phyloP scores from a whole-genome alignment of 2,888 invertebrate species.

The Archips xylosteana region DNA sequence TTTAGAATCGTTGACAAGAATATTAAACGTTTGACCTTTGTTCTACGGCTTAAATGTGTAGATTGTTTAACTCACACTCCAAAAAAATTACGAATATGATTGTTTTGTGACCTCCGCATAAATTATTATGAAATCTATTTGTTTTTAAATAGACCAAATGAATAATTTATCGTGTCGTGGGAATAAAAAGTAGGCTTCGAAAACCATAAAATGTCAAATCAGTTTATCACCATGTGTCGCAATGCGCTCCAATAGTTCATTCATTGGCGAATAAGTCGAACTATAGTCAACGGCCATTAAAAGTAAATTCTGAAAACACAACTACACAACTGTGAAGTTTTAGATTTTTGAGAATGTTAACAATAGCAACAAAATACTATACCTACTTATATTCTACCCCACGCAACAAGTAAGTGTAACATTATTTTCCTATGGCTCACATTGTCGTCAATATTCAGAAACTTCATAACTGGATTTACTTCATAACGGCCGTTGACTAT shows the following conservation, averaged over 20 bases:
- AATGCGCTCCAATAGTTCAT: background rate
- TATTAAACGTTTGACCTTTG: conserved; percentile 2
- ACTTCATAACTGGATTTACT: too few relatives aligned
- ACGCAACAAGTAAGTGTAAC: too few relatives aligned
- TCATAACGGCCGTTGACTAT: too few relatives aligned
- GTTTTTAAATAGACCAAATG: conserved; percentile 11
- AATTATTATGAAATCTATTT: conserved; percentile 20
- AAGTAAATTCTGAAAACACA: too few relatives aligned
- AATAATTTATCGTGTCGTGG: conserved; percentile 24
- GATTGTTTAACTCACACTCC: background rate
- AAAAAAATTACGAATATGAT: conserved; percentile 12
- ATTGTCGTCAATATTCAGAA: too few relatives aligned
- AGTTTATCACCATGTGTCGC: conserved; percentile 10
- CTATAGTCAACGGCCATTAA: too few relatives aligned
- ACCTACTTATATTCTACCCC: too few relatives aligned
- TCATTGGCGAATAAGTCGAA: background rate
- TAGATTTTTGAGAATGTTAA: too few relatives aligned
- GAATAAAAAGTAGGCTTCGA: conserved; percentile 21
- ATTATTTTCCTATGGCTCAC: too few relatives aligned
- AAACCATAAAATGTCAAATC: conserved; percentile 26
- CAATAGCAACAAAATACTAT: too few relatives aligned
- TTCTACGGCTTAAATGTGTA: background rate
- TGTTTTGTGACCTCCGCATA: conserved; percentile 34
- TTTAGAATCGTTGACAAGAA: background rate
- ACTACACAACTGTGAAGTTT: too few relatives aligned